phyloP scores from a whole-genome alignment of 1,140 invertebrate species.

The Polypedilum vanderplanki region DNA sequence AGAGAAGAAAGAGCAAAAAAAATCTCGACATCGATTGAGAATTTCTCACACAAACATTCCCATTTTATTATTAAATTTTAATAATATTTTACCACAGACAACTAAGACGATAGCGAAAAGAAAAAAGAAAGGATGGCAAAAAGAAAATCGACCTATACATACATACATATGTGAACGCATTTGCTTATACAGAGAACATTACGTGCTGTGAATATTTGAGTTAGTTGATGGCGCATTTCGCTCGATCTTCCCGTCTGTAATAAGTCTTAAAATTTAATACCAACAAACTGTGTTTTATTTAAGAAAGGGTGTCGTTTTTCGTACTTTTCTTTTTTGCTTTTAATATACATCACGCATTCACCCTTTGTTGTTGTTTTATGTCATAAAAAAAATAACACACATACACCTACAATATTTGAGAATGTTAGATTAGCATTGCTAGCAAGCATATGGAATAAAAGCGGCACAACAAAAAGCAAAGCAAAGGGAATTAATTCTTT shows the following conservation, averaged over 20 bases:
- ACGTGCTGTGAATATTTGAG: background rate
- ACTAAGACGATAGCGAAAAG: background rate
- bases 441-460: background rate
- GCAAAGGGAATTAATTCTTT: too few species aligned
- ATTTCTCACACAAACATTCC: background rate
- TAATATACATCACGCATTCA: too few species aligned
- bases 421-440: background rate
- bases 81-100: background rate
- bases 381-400: background rate
- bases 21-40: too few species aligned
- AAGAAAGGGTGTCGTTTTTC: background rate
- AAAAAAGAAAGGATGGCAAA: background rate
- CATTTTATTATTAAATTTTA: background rate
- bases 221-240: too few species aligned
- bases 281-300: background rate
- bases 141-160: too few species aligned
- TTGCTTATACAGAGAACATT: conserved; percentile 3
- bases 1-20: too few species aligned
- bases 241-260: background rate
- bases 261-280: conserved; percentile 10
- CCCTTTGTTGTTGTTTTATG: background rate
- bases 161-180: background rate
- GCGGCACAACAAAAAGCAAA: background rate
- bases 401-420: background rate
- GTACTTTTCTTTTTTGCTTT: too few species aligned